These are phyloP conservation scores for Tokudaia muenninki DNA, from an alignment of 2,797 vertebrate species.

Conservation along the genomic window DNA sequence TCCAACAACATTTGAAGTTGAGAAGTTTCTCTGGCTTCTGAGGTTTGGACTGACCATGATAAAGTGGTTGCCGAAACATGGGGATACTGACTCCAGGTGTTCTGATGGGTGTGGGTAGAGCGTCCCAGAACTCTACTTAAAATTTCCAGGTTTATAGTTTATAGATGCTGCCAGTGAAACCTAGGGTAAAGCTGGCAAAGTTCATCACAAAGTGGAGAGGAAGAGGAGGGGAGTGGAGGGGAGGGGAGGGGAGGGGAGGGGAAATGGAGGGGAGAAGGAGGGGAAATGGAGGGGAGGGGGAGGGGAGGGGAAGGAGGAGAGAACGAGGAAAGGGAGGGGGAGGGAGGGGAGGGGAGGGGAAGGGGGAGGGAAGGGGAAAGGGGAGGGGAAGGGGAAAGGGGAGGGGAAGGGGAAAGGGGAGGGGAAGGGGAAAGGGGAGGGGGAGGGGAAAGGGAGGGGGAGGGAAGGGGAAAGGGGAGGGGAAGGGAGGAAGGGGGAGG, in stretches of 20 bases:
- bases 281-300: too few relatives aligned
- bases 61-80: neutral
- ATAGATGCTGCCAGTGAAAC: neutral
- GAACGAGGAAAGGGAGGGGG: too few relatives aligned
- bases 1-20: neutral
- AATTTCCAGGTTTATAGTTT: too few relatives aligned
- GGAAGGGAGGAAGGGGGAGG: neutral
- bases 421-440: neutral
- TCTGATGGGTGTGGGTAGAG: neutral
- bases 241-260: too few relatives aligned
- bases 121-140: neutral
- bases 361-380: neutral
- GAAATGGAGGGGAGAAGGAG: too few relatives aligned
- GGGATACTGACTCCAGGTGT: neutral
- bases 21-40: neutral
- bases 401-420: too few relatives aligned
- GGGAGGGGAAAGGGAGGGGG: too few relatives aligned
- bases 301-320: too few relatives aligned
- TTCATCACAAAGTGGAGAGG: neutral
- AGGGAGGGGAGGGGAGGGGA: too few relatives aligned
- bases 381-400: too few relatives aligned
- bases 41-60: neutral
- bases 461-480: too few relatives aligned
- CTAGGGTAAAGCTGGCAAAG: neutral
- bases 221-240: too few relatives aligned